These are phyloP conservation scores for Donacobius atricapilla DNA, from an alignment of 2,113 vertebrate genomes.

Conservation along the genomic window DNA sequence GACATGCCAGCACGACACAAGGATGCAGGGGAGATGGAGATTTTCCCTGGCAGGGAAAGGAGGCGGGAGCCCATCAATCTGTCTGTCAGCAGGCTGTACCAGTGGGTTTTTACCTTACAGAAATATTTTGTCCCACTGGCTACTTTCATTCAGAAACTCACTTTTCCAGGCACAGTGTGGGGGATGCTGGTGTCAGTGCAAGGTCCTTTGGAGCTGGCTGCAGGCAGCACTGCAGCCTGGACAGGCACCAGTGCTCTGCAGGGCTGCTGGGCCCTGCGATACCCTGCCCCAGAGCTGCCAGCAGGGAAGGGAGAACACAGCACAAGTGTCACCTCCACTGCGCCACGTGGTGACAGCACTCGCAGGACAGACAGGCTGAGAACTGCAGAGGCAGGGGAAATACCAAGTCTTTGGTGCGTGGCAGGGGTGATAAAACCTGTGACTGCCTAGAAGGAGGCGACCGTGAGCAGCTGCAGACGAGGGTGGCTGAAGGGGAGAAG, in stretches of 20 bases:
- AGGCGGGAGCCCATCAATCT: not conserved
- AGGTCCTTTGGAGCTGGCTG: not conserved
- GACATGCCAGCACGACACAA: not conserved
- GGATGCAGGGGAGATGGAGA: not conserved
- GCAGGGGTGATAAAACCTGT: not conserved
- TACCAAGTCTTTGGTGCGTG: not conserved
- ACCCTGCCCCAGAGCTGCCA: not conserved
- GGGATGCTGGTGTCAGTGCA: not conserved
- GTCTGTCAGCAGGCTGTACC: not conserved
- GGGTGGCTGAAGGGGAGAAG: not conserved
- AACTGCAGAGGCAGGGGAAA: not conserved
- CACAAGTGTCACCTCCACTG: not conserved
- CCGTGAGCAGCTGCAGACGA: not conserved
- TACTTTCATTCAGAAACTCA: not conserved
- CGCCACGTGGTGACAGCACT: not conserved
- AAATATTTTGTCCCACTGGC: not conserved
- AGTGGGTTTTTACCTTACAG: not conserved
- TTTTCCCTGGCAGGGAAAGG: not conserved
- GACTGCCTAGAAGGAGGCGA: not conserved
- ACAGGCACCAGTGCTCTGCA: not conserved
- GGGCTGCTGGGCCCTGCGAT: fast-evolving
- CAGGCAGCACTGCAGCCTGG: not conserved
- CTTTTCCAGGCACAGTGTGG: not conserved
- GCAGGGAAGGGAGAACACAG: not conserved
- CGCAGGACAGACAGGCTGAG: not conserved